These are phyloP conservation scores for Villa cingulata DNA, from an alignment of 2,888 invertebrate genomes.

Conservation along the genomic window DNA sequence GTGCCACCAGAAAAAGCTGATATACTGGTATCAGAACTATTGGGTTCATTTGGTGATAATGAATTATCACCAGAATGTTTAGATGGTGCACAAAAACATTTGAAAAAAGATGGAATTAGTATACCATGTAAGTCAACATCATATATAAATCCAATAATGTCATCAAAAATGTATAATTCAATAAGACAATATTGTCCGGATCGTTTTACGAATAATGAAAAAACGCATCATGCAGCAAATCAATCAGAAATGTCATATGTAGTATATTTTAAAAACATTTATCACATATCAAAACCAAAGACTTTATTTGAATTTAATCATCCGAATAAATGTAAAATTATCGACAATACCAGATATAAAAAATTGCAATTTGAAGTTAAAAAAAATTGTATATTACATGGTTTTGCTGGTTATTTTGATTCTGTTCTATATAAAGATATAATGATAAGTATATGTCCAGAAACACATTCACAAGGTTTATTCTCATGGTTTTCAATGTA, in stretches of 20 bases:
- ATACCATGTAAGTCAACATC: constrained; percentile 86
- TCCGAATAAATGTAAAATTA: constrained; percentile 58
- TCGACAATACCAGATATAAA: constrained; percentile 61
- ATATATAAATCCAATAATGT: constrained; percentile 84
- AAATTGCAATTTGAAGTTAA: constrained; percentile 52
- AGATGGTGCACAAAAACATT: constrained; percentile 79
- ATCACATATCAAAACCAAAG: constrained; percentile 30
- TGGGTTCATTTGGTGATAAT: constrained; percentile 97
- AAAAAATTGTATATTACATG: constrained; percentile 74
- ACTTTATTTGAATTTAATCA: constrained; percentile 76
- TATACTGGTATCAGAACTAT: constrained; percentile 86
- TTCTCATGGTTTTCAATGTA: constrained; percentile 97
- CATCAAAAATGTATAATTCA: constrained; percentile 72
- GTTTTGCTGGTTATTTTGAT: constrained; percentile 94
- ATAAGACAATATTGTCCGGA: constrained; percentile 35
- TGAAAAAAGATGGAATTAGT: constrained; percentile 77
- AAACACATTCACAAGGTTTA: constrained; percentile 81
- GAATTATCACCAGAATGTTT: constrained; percentile 97
- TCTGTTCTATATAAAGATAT: constrained; percentile 73
- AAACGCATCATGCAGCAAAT: constrained; percentile 21
- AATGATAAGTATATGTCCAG: constrained; percentile 77
- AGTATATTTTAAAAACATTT: constrained; percentile 47
- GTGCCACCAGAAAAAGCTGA: constrained; percentile 77
- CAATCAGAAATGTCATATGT: constrained; percentile 77
- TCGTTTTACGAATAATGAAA: constrained; percentile 24